Percentiles rank a stretch among this genome's conserved stretches.
These are phyloP conservation scores for Pammene aurita DNA, from an alignment of 2,888 invertebrate genomes.

Conservation along the genomic window DNA sequence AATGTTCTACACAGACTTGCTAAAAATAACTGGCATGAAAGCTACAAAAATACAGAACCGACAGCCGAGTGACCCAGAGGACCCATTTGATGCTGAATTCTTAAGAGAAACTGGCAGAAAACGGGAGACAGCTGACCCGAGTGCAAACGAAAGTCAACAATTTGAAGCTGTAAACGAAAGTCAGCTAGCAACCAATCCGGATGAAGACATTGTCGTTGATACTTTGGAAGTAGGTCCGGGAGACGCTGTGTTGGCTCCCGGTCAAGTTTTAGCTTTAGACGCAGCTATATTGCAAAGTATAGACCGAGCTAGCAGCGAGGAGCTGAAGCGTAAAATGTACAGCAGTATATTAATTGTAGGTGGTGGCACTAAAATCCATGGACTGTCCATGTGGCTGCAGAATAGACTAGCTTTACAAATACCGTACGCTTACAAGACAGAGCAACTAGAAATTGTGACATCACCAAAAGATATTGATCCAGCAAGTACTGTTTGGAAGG, in stretches of 20 bases:
- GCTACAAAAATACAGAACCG: slow-evolving; percentile 89
- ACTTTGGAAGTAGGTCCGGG: slow-evolving; percentile 81
- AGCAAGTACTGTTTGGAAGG: slow-evolving; percentile 96
- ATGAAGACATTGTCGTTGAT: slow-evolving; percentile 90
- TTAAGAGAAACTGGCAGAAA: slow-evolving; percentile 92
- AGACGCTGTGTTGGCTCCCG: slow-evolving; percentile 88
- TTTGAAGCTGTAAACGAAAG: slow-evolving; percentile 79
- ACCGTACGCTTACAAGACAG: slow-evolving; percentile 90
- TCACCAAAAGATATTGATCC: slow-evolving; percentile 96
- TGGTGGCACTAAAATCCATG: slow-evolving; percentile 94
- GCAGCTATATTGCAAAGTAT: slow-evolving; percentile 96
- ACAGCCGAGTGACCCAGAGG: slow-evolving; percentile 90
- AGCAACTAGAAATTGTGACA: slow-evolving; percentile 94
- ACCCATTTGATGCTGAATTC: slow-evolving; percentile 96
- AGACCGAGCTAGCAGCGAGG: slow-evolving; percentile 93
- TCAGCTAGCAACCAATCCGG: slow-evolving; percentile 79
- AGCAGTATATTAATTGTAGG: slow-evolving; percentile 96
- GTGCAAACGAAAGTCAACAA: slow-evolving; percentile 71
- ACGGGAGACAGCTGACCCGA: slow-evolving; percentile 73
- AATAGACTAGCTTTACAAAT: slow-evolving; percentile 93
- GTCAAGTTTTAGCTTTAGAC: slow-evolving; percentile 93
- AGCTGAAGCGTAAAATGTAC: slow-evolving; percentile 96
- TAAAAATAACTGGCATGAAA: slow-evolving; percentile 92
- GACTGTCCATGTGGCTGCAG: slow-evolving; percentile 92
- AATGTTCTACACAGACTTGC: slow-evolving; percentile 93